Evolutionary conservation across 2,113 vertebrate species (phyloP), one percentile per base, ranked within the genome.

Genomic region (Lepidothrix coronata): DNA sequence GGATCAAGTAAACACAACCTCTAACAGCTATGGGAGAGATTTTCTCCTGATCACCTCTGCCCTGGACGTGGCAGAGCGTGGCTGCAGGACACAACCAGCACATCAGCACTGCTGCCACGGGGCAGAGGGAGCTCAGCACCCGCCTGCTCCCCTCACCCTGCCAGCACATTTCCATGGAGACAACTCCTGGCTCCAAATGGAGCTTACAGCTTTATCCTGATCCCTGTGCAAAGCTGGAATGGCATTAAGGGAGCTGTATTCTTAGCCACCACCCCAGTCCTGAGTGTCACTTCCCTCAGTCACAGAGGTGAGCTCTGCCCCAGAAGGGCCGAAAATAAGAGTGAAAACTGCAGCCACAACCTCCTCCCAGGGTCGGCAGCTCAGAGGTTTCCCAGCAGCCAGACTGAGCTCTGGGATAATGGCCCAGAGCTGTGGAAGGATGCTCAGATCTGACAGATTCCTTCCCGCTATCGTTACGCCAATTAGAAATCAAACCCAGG

Each of bases 401-500:
- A 83, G 74, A 1, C 62, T 3, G 51, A 91, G 84, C 75, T 8
- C 27, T 0, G 39, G 55, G 43, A 88, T 67, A 86, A 92, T 14
- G 59, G 93, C 79, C 51, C 55, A 3, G 84, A 25, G 52, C 20
- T 17, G 68, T 8, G 78, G 35, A 71, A 63, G 52, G 89, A 81
- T 6, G 37, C 85, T 37, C 90, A 93, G 94, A 93, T 85, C 82
- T 22, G 51, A 27, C 27, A 14, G 35, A 70, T 59, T 52, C 89
- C 82, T 96, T 94, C 67, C 82, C 62, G 75, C 95, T 63, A 68
- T 52, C 79, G 22, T 71, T 83, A 57, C 88, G 87, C 92, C 90
- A 90, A 95, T 96, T 95, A 96, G 95, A 91, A 93, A 94, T 83
- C 91, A 96, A 96, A 94, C 10, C 74, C n/a, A 0, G 71, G 85